Percentiles rank a stretch among this genome's conserved stretches.
phyloP scores from a whole-genome alignment of 2,888 invertebrate species.

The Acanthosepion pharaonis region DNA sequence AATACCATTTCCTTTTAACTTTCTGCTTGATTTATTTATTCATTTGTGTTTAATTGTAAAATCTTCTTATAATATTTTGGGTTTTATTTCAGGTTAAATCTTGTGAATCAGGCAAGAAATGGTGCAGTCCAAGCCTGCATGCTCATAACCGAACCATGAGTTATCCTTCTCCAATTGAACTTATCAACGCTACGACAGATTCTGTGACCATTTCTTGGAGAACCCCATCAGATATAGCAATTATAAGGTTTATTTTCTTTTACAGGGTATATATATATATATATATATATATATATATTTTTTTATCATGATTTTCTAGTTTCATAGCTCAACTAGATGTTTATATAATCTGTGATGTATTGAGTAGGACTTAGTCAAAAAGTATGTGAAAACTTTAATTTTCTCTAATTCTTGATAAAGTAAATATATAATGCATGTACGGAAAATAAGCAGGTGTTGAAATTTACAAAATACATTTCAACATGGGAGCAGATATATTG shows the following conservation, averaged over 20 bases:
- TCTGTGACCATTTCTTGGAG: neutral
- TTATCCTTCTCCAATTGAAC: neutral
- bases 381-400: too few relatives aligned
- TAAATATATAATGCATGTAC: too few relatives aligned
- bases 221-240: conserved; percentile 33
- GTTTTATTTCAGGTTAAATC: neutral
- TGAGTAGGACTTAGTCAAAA: too few relatives aligned
- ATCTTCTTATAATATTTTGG: neutral
- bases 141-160: neutral
- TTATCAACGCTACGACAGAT: neutral
- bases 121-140: neutral
- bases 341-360: too few relatives aligned
- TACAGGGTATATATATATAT: neutral
- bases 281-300: too few relatives aligned
- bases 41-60: neutral
- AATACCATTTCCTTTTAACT: neutral
- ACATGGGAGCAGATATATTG: too few relatives aligned
- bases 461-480: too few relatives aligned
- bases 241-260: neutral
- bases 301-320: too few relatives aligned
- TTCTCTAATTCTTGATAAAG: too few relatives aligned
- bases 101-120: neutral
- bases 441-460: too few relatives aligned
- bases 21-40: neutral
- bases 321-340: too few relatives aligned